A percentile compares a stretch with the other conserved stretches of the same genome.
Evolutionary conservation across 2,888 invertebrate genomes (phyloP).

Genomic region (Drosophila pegasa): DNA sequence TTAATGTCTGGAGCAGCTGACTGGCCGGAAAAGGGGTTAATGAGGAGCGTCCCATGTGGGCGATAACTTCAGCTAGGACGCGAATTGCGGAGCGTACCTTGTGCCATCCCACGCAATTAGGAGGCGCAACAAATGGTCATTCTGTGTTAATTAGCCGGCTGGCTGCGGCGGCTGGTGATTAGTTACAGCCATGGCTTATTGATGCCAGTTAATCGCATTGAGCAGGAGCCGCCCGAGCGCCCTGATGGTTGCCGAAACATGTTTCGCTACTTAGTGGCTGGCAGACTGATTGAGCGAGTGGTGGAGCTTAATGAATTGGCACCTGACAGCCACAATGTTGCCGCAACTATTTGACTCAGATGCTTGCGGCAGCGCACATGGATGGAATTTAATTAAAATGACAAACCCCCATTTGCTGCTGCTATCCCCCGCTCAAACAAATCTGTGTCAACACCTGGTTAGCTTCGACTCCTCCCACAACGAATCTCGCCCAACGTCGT

Average conservation of each 20-base stretch:
- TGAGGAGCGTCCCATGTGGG: conserved; percentile 53
- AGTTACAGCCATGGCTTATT: conserved; percentile 44
- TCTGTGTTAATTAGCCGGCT: conserved; percentile 63
- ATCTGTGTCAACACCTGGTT: conserved; percentile 21
- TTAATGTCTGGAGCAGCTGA: conserved; percentile 67
- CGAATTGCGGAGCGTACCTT: background rate
- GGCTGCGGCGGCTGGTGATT: conserved; percentile 35
- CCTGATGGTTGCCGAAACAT: conserved; percentile 36
- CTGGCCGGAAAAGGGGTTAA: conserved; percentile 63
- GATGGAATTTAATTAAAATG: conserved; percentile 50
- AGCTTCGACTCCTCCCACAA: background rate
- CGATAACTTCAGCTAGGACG: conserved; percentile 27
- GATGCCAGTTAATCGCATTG: conserved; percentile 50
- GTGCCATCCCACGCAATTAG: conserved; percentile 53
- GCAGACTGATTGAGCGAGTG: conserved; percentile 34
- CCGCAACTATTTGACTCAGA: conserved; percentile 24
- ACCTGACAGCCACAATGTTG: conserved; percentile 45
- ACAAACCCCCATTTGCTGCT: conserved; percentile 27
- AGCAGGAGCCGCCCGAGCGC: conserved; percentile 3
- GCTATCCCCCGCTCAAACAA: background rate
- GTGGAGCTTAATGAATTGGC: conserved; percentile 40
- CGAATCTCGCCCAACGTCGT: background rate
- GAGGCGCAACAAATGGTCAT: conserved; percentile 70
- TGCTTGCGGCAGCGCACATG: conserved; percentile 11
- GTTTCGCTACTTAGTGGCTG: conserved; percentile 49